Evolutionary conservation across 1,140 invertebrate species (phyloP).

Genomic region (Papilio helenus): DNA sequence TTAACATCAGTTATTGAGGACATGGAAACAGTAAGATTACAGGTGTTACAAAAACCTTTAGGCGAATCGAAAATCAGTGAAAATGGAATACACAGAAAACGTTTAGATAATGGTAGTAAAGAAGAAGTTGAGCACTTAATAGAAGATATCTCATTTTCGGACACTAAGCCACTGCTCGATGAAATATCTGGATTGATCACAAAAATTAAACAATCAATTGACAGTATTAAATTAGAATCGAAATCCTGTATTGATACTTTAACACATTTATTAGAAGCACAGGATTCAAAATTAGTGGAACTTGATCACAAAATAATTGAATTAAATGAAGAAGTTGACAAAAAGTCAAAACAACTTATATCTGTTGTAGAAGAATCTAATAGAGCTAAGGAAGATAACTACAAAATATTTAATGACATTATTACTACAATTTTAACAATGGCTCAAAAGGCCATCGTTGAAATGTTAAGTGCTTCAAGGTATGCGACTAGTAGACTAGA

Average conservation of each 20-base stretch:
- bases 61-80: background rate
- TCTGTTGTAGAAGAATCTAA: constrained; percentile 43
- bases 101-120: background rate
- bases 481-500: constrained; percentile 37
- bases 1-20: constrained; percentile 8
- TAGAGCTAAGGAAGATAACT: constrained; percentile 40
- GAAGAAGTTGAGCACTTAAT: background rate
- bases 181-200: background rate
- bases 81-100: background rate
- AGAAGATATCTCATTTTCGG: background rate
- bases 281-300: constrained; percentile 40
- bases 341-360: constrained; percentile 31
- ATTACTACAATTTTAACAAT: constrained; percentile 45
- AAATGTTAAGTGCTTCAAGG: constrained; percentile 55
- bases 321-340: constrained; percentile 39
- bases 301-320: constrained; percentile 29
- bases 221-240: background rate
- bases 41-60: background rate
- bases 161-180: background rate
- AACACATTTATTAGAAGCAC: constrained; percentile 36
- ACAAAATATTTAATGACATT: constrained; percentile 50
- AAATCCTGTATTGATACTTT: background rate
- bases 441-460: constrained; percentile 51
- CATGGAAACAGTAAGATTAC: background rate
- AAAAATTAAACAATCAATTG: constrained; percentile 7